phyloP scores from a whole-genome alignment of 2,113 vertebrate species.

The Oophaga pumilio region DNA sequence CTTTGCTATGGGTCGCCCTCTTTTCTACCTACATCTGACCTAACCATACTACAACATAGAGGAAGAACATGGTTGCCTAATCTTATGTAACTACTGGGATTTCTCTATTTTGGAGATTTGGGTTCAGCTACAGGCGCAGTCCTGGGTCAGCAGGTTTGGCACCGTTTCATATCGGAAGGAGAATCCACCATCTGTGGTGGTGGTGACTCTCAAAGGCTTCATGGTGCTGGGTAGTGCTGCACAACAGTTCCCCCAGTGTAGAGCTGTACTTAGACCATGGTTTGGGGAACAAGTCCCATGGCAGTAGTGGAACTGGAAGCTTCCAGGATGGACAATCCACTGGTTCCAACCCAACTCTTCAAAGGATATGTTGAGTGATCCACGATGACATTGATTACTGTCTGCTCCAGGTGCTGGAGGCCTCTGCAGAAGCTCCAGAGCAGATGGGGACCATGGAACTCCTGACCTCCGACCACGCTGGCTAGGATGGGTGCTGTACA shows the following conservation, averaged over 20 bases:
- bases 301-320: slow-evolving; percentile 88
- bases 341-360: slow-evolving; percentile 90
- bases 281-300: slow-evolving; percentile 80
- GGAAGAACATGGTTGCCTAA: no score
- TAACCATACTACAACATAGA: no score
- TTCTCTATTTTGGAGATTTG: not conserved
- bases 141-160: slow-evolving; percentile 87
- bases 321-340: slow-evolving; percentile 89
- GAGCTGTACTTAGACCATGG: slow-evolving; percentile 66
- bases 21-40: no score
- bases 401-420: slow-evolving; percentile 69
- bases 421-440: slow-evolving; percentile 78
- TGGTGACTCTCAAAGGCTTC: slow-evolving; percentile 84
- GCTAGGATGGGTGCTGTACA: slow-evolving; percentile 67
- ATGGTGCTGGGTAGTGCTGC: slow-evolving; percentile 84
- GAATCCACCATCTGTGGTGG: slow-evolving; percentile 88
- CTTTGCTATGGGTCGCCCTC: no score
- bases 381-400: slow-evolving; percentile 77
- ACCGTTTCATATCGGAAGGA: slow-evolving; percentile 89
- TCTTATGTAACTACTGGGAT: no score
- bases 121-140: slow-evolving; percentile 84
- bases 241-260: slow-evolving; percentile 84
- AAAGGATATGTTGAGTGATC: slow-evolving; percentile 84
- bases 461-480: slow-evolving; percentile 70
- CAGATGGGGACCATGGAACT: slow-evolving; percentile 80